These are phyloP conservation scores for Pygoscelis adeliae DNA, from an alignment of 2,113 vertebrate species.

Conservation along the genomic window DNA sequence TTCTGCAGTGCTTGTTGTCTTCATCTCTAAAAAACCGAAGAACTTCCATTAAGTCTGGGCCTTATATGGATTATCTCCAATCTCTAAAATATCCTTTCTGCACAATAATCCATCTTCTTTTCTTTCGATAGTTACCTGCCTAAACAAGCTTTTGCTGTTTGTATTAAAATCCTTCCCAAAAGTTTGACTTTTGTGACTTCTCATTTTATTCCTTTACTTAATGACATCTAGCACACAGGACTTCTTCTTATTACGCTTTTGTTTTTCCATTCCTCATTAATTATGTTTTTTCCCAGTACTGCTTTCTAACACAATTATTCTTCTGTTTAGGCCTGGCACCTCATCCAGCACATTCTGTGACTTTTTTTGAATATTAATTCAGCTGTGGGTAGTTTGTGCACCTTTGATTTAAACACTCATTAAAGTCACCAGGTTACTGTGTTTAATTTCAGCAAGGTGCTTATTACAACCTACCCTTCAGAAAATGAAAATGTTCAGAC, in stretches of 20 bases:
- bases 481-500: background rate
- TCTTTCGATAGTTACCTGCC: background rate
- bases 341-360: background rate
- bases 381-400: background rate
- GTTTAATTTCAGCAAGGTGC: background rate
- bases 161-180: background rate
- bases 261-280: background rate
- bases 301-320: background rate
- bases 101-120: background rate
- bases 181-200: background rate
- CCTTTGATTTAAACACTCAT: background rate
- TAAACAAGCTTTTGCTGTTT: background rate
- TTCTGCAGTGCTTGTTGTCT: background rate
- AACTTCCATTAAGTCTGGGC: background rate
- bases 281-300: accelerated
- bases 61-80: background rate
- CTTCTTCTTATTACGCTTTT: background rate
- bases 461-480: background rate
- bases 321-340: background rate
- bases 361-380: background rate
- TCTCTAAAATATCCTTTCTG: background rate
- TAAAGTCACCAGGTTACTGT: background rate
- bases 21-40: background rate
- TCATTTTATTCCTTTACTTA: background rate
- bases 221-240: background rate